phyloP scores from a whole-genome alignment of 2,797 vertebrate genomes.

The Steatocranus sp. region DNA sequence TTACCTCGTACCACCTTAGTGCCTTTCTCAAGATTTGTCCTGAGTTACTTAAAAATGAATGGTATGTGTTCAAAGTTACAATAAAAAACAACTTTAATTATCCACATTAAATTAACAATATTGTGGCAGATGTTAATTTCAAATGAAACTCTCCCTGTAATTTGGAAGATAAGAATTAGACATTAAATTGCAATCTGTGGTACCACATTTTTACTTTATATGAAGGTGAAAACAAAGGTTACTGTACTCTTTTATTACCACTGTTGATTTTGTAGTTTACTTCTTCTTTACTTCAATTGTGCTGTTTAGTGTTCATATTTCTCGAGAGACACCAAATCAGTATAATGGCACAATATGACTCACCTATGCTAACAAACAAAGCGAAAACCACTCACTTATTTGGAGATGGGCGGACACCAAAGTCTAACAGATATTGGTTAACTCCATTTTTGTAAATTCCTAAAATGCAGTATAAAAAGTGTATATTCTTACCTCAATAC shows the following conservation, averaged over 20 bases:
- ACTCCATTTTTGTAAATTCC: neutral
- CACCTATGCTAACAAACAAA: neutral
- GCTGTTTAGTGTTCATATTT: neutral
- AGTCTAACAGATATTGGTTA: neutral
- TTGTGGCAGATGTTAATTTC: neutral
- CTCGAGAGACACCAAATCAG: neutral
- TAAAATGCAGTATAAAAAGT: neutral
- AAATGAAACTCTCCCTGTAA: neutral
- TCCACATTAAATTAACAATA: neutral
- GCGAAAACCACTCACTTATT: fast-evolving
- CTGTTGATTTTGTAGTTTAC: neutral
- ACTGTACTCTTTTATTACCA: neutral
- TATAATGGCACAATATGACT: neutral
- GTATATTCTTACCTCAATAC: neutral
- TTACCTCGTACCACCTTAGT: neutral
- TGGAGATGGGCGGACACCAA: neutral
- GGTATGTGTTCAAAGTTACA: neutral
- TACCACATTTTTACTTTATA: neutral
- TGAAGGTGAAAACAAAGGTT: neutral
- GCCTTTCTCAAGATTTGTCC: neutral
- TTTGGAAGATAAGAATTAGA: neutral
- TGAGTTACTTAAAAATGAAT: neutral
- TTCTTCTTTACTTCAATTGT: neutral
- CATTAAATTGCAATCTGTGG: neutral
- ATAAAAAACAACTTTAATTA: neutral